A percentile compares a stretch with the other conserved stretches of the same genome.
Conservation (phyloP, 2,113 vertebrate genomes). For the Nipponia nippon region DNA sequence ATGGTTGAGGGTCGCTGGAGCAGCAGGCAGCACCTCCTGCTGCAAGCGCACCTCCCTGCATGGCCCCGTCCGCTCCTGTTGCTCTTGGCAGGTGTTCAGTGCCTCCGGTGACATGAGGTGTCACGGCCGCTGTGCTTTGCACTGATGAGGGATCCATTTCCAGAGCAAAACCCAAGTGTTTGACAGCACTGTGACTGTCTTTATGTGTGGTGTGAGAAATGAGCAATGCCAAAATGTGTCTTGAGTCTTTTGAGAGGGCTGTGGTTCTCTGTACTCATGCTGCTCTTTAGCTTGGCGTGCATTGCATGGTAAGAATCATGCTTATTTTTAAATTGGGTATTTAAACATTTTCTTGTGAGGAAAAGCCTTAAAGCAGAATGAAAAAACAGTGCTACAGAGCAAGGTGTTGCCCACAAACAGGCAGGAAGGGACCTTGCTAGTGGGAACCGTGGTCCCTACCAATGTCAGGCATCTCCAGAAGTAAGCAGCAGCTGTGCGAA, state of each 20-base stretch:
- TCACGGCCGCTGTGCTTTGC: not conserved
- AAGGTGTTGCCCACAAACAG: not conserved
- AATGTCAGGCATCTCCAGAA: not conserved
- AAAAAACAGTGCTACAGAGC: not conserved
- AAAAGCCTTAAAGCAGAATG: not conserved
- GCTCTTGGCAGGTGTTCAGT: not conserved
- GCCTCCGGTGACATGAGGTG: not conserved
- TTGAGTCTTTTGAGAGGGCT: not conserved
- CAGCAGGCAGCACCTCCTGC: not conserved
- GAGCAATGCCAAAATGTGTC: not conserved
- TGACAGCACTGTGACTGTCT: not conserved
- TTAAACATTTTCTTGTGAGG: not conserved
- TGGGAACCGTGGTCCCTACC: not conserved
- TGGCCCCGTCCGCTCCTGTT: not conserved
- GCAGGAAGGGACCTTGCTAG: not conserved
- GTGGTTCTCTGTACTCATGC: not conserved
- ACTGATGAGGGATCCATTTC: not conserved
- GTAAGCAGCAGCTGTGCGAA: not conserved
- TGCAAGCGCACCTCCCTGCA: fast-evolving
- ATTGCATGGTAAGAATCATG: not conserved
- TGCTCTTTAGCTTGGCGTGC: not conserved
- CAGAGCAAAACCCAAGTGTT: not conserved
- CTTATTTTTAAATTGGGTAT: not conserved
- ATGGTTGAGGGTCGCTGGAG: not conserved
- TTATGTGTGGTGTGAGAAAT: not conserved